Percentiles rank a stretch among this genome's conserved stretches.
Conservation (phyloP, 1,140 invertebrate species). For the Daktulosphaira vitifoliae region DNA sequence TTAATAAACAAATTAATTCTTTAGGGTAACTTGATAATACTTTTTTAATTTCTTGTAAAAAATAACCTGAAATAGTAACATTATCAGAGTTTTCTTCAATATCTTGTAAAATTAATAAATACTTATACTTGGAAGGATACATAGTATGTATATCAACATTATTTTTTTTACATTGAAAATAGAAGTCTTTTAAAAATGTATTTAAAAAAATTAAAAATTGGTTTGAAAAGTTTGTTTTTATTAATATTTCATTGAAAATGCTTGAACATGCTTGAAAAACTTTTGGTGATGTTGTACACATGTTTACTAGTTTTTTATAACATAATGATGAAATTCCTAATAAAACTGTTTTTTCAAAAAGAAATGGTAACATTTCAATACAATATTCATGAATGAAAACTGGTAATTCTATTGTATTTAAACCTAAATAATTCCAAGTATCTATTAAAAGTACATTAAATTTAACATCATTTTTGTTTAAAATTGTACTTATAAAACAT, state of each 20-base stretch:
- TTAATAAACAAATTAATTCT: constrained; percentile 6
- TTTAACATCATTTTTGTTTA: constrained; percentile 4
- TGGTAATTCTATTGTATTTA: constrained; percentile 1
- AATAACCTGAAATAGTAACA: background rate
- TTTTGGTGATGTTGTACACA: background rate
- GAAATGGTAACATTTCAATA: background rate
- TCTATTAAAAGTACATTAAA: constrained; percentile 5
- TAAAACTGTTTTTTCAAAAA: constrained; percentile 25
- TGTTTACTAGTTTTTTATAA: background rate
- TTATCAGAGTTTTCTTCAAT: background rate
- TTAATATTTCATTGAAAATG: constrained; percentile 13
- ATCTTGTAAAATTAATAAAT: background rate
- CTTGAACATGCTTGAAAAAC: constrained; percentile 17
- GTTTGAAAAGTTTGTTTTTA: constrained; percentile 2
- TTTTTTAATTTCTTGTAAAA: constrained; percentile 4
- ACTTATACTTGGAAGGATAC: constrained; percentile 11
- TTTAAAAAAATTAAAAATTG: constrained; percentile 3
- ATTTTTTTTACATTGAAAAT: background rate
- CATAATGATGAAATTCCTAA: background rate
- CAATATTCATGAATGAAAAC: constrained; percentile 2
- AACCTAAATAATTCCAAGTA: constrained; percentile 5
- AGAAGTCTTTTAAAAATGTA: background rate
- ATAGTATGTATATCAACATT: constrained; percentile 6
- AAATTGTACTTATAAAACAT: background rate
- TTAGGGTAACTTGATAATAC: background rate